Evolutionary conservation across 2,113 vertebrate genomes (phyloP), one percentile per base, ranked within the genome.

Genomic region (Oxygymnocypris stewartii): DNA sequence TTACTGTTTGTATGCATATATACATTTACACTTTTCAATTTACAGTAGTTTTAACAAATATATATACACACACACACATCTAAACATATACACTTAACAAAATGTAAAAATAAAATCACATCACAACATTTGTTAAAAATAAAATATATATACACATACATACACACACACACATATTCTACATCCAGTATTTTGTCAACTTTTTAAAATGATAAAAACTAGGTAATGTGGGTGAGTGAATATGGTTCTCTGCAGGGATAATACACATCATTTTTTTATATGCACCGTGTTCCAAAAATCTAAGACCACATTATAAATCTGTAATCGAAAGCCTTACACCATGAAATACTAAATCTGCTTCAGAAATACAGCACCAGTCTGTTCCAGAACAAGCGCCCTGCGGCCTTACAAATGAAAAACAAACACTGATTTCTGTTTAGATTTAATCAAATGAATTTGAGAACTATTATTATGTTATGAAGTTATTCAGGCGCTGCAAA

Each of bases 351-450:
- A 74, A 57, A 59, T 6, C 31, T 73, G 9, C 25, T 18, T 59
- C 11, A 54, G n/a, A n/a, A 6, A 79, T 1, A 7, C 73, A 4
- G 10, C 23, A 10, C 8, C 28, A 84, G n/a, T 42, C 3, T 25
- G 4, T 35, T 2, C n/a, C 47, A 47, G 59, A 37, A 73, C 28
- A n/a, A n/a, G 18, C 65, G 71, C 63, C 85, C 73, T 63, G 83
- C 28, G 44, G 61, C 54, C 42, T 84, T 74, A 57, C 11, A 44
- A n/a, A 54, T 11, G 23, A 75, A 16, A 54, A 67, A 65, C 2
- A 69, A 79, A 81, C 65, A 61, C 0, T 37, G 74, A 31, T 47
- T 88, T 51, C 49, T n/a, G 10, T 74, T 31, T n/a, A 65, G 49
- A 54, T 59, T 40, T 42, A 80, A 42, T 63, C 35, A 40, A 40